Evolutionary conservation across 2,113 vertebrate species (phyloP).

Genomic region (Thryonomys swinderianus): DNA sequence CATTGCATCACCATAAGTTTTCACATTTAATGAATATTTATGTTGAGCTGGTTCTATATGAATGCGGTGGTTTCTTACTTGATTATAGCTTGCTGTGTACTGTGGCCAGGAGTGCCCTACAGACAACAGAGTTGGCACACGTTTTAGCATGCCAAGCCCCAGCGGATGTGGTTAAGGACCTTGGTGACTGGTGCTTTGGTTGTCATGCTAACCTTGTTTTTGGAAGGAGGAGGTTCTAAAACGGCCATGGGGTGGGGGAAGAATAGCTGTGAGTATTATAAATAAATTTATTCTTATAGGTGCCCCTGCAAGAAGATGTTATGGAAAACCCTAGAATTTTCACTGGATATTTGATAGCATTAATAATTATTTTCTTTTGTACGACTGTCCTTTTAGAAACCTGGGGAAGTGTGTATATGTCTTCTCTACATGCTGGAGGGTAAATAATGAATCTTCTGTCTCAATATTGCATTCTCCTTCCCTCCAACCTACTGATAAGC

Average conservation of each 20-base stretch:
- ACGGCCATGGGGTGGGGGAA: conserved; percentile 55
- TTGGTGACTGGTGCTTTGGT: conserved; percentile 70
- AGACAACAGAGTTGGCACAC: conserved; percentile 77
- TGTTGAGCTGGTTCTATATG: conserved; percentile 80
- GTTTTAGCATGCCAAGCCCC: conserved; percentile 39
- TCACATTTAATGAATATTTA: conserved; percentile 83
- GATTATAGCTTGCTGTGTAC: conserved; percentile 77
- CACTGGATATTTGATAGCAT: neutral
- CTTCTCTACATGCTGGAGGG: neutral
- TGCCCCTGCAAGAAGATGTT: conserved; percentile 44
- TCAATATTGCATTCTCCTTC: neutral
- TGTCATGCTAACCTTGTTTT: conserved; percentile 76
- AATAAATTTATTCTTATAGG: conserved; percentile 43
- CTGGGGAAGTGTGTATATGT: neutral
- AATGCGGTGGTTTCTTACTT: conserved; percentile 77
- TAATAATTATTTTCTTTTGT: conserved; percentile 52
- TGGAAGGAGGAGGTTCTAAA: conserved; percentile 71
- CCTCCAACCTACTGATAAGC: neutral
- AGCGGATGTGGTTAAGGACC: conserved; percentile 74
- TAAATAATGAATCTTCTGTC: conserved; percentile 18
- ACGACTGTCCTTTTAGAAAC: conserved; percentile 27
- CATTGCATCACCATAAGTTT: conserved; percentile 80
- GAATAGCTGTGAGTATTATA: conserved; percentile 59
- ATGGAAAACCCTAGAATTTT: conserved; percentile 71
- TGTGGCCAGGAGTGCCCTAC: conserved; percentile 74